A percentile compares a stretch with the other conserved stretches of the same genome.
Evolutionary conservation across 2,797 vertebrate species (phyloP).

Genomic region (Eidolon dupreanum): DNA sequence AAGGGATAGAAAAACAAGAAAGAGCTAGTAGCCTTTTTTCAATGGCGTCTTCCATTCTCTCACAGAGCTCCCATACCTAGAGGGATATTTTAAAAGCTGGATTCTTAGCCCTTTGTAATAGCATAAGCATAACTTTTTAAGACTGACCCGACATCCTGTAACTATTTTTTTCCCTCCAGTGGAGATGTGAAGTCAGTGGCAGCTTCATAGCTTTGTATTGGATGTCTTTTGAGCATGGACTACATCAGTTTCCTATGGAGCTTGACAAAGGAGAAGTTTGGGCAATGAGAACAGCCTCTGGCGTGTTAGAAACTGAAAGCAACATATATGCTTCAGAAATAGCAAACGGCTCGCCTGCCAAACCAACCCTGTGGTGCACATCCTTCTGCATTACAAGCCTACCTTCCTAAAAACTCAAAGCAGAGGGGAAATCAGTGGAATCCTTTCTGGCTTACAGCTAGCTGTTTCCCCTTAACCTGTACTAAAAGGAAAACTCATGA

Average conservation of each 20-base stretch:
- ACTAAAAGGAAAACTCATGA: conserved; percentile 23
- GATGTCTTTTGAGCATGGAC: conserved; percentile 54
- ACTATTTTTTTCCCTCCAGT: conserved; percentile 11
- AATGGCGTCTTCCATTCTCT: not conserved
- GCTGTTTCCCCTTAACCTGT: not conserved
- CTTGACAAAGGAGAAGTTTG: conserved; percentile 55
- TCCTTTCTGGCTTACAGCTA: not conserved
- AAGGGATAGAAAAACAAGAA: not conserved
- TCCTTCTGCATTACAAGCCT: not conserved
- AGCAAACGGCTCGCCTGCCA: conserved; percentile 56
- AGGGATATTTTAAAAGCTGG: conserved; percentile 44
- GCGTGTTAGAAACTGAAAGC: conserved; percentile 36
- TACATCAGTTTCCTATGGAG: conserved; percentile 55
- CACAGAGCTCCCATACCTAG: not conserved
- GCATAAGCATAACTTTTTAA: conserved; percentile 48
- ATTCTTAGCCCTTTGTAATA: conserved; percentile 43
- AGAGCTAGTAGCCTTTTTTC: conserved; percentile 15
- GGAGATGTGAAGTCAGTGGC: conserved; percentile 54
- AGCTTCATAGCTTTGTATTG: conserved; percentile 12
- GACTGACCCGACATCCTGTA: conserved; percentile 6
- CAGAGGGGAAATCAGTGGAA: not conserved
- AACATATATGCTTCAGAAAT: conserved; percentile 58
- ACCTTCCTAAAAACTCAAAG: conserved; percentile 32
- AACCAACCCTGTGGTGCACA: conserved; percentile 21
- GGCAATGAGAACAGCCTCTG: conserved; percentile 51